Conservation (phyloP, 53 echinoderm and acorn worm species). For the Mesocentrotus franciscanus region DNA sequence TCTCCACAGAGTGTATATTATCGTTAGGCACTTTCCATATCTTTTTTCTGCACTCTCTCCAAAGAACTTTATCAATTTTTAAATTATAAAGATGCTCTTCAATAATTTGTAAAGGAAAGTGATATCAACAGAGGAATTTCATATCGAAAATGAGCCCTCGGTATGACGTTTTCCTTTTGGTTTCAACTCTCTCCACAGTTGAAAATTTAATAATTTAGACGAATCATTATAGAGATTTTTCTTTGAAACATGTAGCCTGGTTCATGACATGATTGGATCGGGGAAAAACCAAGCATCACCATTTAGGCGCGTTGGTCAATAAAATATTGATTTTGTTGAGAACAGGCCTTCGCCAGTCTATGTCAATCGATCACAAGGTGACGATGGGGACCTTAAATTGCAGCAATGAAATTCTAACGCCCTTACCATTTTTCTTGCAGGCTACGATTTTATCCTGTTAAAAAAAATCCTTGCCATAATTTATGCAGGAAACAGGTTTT, state of each 20-base stretch:
- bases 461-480: too few species aligned
- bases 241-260: not conserved
- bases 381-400: not conserved
- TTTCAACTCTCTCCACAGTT: not conserved
- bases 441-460: not conserved
- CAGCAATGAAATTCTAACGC: not conserved
- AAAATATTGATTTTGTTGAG: not conserved
- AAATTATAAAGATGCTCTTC: not conserved
- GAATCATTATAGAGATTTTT: not conserved
- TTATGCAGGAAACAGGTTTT: not conserved
- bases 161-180: not conserved
- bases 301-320: not conserved
- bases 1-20: too few species aligned
- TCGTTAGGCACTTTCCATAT: too few species aligned
- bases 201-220: not conserved
- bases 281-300: not conserved
- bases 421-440: not conserved
- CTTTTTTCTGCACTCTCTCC: not conserved
- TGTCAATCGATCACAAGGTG: slow-evolving; percentile 33
- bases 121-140: not conserved
- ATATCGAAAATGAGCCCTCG: not conserved
- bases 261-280: not conserved
- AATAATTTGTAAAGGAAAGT: not conserved
- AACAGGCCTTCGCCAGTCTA: slow-evolving; percentile 11
- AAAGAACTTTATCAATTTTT: not conserved